Conservation (phyloP, 2,797 vertebrate species). For the Pangasius macronema region DNA sequence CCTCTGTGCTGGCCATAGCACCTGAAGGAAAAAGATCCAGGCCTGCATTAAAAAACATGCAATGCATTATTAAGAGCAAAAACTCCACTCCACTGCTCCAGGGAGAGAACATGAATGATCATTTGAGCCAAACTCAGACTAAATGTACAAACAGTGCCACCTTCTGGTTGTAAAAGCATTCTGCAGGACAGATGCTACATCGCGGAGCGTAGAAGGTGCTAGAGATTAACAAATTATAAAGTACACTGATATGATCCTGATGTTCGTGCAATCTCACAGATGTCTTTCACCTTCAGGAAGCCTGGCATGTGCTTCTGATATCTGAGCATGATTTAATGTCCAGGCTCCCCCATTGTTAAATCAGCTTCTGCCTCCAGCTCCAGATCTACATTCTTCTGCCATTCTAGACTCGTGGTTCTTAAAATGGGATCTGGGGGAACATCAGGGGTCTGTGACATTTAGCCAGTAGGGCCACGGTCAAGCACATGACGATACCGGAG, state of each 20-base stretch:
- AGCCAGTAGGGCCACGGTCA: background rate
- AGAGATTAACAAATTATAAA: constrained; percentile 5
- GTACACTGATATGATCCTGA: background rate
- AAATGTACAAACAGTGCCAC: constrained; percentile 51
- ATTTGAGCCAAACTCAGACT: background rate
- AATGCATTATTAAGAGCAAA: constrained; percentile 1
- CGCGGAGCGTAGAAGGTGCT: background rate
- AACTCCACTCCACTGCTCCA: background rate
- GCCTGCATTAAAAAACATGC: constrained; percentile 22
- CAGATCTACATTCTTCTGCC: background rate
- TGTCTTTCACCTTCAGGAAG: background rate
- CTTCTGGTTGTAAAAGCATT: constrained; percentile 33
- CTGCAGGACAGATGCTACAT: constrained; percentile 4
- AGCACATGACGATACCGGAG: background rate
- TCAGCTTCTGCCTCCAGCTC: background rate
- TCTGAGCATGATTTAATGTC: background rate
- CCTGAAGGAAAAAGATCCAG: constrained; percentile 65
- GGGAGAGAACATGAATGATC: background rate
- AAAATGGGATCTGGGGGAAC: background rate
- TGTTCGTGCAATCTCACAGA: constrained; percentile 1
- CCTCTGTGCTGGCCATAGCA: constrained; percentile 86
- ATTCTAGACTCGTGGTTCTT: background rate
- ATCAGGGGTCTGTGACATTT: background rate
- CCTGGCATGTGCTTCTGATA: background rate
- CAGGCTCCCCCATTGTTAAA: background rate